These are phyloP conservation scores for Epizoanthus scotinus DNA, from an alignment of 92 coral and sea anemone genomes.

Conservation along the genomic window DNA sequence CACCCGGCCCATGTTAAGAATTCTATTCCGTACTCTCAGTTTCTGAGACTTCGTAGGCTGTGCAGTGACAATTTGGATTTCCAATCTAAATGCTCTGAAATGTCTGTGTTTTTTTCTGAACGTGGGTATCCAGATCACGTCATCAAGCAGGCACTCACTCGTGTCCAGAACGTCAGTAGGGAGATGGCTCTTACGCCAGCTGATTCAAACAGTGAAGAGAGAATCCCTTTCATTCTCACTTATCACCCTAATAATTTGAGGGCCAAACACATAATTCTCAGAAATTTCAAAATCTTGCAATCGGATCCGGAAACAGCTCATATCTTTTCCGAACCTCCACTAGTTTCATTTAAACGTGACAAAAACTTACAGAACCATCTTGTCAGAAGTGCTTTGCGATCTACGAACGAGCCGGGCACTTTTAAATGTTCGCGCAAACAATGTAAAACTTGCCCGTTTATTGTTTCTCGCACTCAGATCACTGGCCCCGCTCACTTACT, in stretches of 20 bases:
- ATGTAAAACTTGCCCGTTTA: conserved; percentile 47
- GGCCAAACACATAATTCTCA: conserved; percentile 24
- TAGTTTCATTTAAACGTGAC: too few relatives aligned
- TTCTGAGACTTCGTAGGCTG: conserved; percentile 48
- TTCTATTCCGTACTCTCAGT: conserved; percentile 38
- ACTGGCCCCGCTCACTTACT: conserved; percentile 21
- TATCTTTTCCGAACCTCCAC: conserved; percentile 49
- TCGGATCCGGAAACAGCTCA: conserved; percentile 49
- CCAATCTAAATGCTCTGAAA: conserved; percentile 23
- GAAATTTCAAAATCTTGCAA: conserved; percentile 40
- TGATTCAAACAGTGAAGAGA: conserved; percentile 26
- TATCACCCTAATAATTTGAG: conserved; percentile 43
- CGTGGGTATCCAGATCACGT: conserved; percentile 47
- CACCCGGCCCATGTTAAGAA: conserved; percentile 34
- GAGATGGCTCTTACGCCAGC: conserved; percentile 33
- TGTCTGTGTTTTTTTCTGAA: conserved; percentile 34
- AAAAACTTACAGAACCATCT: conserved; percentile 11
- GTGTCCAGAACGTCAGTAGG: conserved; percentile 40
- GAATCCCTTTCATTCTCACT: conserved; percentile 43
- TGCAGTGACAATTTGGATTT: conserved; percentile 51
- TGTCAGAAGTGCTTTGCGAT: conserved; percentile 26
- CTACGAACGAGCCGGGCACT: conserved; percentile 34
- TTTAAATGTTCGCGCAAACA: conserved; percentile 36
- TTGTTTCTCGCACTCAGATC: conserved; percentile 17
- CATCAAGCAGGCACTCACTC: conserved; percentile 17